phyloP scores from a whole-genome alignment of 2,113 vertebrate genomes.

The Hystrix cristata region DNA sequence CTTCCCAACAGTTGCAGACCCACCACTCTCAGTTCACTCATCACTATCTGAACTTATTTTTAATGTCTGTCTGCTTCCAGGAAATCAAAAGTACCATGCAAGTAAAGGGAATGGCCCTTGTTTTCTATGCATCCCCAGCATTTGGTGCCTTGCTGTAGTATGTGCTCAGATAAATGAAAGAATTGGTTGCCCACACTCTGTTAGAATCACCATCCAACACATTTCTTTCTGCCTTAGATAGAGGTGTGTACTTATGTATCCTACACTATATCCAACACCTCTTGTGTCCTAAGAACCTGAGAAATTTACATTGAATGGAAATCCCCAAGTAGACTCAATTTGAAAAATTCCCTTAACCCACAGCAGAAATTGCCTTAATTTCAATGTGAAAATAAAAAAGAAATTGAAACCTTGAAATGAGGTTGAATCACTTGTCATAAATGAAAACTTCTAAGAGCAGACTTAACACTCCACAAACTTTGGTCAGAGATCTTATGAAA shows the following conservation, averaged over 20 bases:
- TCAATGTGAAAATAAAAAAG: background rate
- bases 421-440: background rate
- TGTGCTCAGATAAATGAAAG: background rate
- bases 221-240: background rate
- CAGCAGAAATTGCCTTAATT: background rate
- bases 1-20: background rate
- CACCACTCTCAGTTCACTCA: background rate
- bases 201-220: background rate
- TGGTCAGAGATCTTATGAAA: background rate
- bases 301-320: background rate
- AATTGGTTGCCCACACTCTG: background rate
- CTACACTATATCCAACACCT: background rate
- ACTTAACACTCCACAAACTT: background rate
- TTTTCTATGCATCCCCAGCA: background rate
- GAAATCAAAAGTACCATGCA: background rate
- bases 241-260: background rate
- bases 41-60: background rate
- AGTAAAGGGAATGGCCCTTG: background rate
- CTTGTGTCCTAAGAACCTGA: background rate
- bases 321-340: background rate
- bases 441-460: background rate
- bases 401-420: background rate
- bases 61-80: background rate
- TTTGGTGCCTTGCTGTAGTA: background rate
- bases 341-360: background rate